Evolutionary conservation across 1,140 invertebrate species (phyloP).

Genomic region (Diachasma alloeum): DNA sequence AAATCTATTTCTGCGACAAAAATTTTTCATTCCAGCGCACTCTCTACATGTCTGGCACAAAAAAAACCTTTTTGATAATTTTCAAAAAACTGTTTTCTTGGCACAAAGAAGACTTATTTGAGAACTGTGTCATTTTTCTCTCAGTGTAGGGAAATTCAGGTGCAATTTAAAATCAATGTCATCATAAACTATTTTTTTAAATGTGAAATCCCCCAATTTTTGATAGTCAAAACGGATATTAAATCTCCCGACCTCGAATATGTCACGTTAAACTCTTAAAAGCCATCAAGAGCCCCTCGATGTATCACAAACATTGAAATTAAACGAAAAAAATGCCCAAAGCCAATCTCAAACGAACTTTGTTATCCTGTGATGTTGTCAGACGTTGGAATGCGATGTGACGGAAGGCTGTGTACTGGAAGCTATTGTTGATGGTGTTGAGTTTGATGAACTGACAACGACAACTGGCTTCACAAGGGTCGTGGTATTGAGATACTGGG

Average conservation of each 20-base stretch:
- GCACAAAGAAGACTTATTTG: too few relatives aligned
- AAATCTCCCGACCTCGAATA: background rate
- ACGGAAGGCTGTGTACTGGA: conserved; percentile 51
- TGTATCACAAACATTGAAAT: background rate
- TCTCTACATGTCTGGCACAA: too few relatives aligned
- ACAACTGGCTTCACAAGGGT: conserved; percentile 65
- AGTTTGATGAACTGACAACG: conserved; percentile 57
- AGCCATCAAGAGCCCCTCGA: background rate
- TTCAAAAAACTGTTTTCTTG: too few relatives aligned
- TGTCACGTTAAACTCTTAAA: background rate
- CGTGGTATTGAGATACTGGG: conserved; percentile 63
- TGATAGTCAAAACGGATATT: background rate
- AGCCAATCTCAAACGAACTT: conserved; percentile 49
- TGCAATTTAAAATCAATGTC: too few relatives aligned
- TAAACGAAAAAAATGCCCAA: background rate
- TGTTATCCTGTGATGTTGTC: conserved; percentile 51
- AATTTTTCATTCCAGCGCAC: too few relatives aligned
- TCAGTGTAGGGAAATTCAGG: too few relatives aligned
- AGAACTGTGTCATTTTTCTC: too few relatives aligned
- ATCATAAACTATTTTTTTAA: too few relatives aligned
- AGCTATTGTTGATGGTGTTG: conserved; percentile 44
- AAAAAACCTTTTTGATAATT: too few relatives aligned
- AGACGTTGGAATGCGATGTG: conserved; percentile 58
- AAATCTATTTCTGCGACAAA: too few relatives aligned
- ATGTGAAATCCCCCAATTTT: background rate